Base-by-base conservation (phyloP, 2,888 invertebrate species). In the Ophion ellenae region DNA sequence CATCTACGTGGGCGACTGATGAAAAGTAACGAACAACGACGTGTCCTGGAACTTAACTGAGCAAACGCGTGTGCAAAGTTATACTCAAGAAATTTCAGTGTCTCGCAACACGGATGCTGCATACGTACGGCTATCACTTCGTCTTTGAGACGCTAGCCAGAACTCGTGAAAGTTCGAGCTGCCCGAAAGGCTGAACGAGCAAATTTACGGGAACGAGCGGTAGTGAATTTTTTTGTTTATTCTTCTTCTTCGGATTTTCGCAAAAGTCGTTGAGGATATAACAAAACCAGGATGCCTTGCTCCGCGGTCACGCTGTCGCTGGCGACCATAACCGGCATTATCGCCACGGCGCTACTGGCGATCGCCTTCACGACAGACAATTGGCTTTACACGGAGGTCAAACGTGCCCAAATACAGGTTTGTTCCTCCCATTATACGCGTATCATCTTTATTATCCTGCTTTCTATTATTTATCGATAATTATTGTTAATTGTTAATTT, bases 321-420 rank as follows among this genome's bases (percentile, higher is more conserved):
- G 95, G 98, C 98, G 92, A 98, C 99, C 93, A 98, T 99, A 95
- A 97, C 98, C 94, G 98, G 98, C 94, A 98, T 99, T 94, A 97
- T 99, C 94, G 98, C 98, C 92, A 97, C 98, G 93, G 98, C 98
- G 89, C 95, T 99, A 93, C 96, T 99, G 94, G 97, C 98, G 92
- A 98, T 99, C 94, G 98, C 98, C 92, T 98, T 99, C 95, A 97
- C 98, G 91, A 98, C 99, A 94, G 99, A 99, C 95, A 99, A 99
- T 96, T 99, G 99, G 99, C 96, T 98, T 92, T 97, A 97, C 94
- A 97, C 98, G 92, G 98, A 98, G 95, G 99, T 99, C 90, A 97
- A 97, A 94, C 96, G 98, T 93, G 96, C 96, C 92, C 96, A 96
- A 94, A 98, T 98, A 93, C 97, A 98, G 97, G 98, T 98, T 96